Conservation (phyloP, 2,888 invertebrate genomes). For the Cerastoderma edule region DNA sequence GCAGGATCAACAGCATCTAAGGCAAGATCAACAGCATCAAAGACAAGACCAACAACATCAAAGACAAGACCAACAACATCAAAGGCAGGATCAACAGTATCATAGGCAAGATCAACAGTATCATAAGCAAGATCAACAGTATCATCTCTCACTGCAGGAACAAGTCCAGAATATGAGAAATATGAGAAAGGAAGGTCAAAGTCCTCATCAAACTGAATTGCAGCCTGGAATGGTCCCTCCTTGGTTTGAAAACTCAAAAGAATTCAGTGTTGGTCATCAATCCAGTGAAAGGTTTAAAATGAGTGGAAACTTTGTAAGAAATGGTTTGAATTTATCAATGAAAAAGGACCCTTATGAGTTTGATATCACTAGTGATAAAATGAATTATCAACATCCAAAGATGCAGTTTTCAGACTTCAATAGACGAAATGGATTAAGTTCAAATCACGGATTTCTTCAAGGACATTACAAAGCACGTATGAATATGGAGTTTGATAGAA, state of each 20-base stretch:
- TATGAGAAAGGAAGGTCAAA: slow-evolving; percentile 16
- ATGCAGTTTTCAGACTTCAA: not conserved
- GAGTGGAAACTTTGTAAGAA: not conserved
- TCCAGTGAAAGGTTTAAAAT: not conserved
- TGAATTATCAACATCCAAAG: not conserved
- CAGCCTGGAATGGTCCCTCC: slow-evolving; percentile 4
- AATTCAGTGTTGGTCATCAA: slow-evolving; percentile 53
- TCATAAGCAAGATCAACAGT: not conserved
- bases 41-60: not conserved
- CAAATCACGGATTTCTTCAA: not conserved
- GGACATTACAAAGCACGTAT: not conserved
- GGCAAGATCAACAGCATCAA: not conserved
- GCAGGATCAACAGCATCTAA: no score
- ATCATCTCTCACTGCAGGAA: slow-evolving; percentile 1
- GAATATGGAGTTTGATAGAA: no score
- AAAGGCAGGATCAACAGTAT: not conserved
- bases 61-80: not conserved
- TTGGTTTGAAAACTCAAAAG: slow-evolving; percentile 64
- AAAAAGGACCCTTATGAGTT: slow-evolving; percentile 20
- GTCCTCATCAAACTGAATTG: not conserved
- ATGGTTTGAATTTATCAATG: slow-evolving; percentile 1
- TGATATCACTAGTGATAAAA: not conserved
- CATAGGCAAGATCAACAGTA: no score
- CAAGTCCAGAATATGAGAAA: slow-evolving; percentile 30
- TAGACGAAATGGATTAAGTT: slow-evolving; percentile 4